Base-by-base conservation (phyloP, 2,797 vertebrate species). In the Chelmon rostratus region DNA sequence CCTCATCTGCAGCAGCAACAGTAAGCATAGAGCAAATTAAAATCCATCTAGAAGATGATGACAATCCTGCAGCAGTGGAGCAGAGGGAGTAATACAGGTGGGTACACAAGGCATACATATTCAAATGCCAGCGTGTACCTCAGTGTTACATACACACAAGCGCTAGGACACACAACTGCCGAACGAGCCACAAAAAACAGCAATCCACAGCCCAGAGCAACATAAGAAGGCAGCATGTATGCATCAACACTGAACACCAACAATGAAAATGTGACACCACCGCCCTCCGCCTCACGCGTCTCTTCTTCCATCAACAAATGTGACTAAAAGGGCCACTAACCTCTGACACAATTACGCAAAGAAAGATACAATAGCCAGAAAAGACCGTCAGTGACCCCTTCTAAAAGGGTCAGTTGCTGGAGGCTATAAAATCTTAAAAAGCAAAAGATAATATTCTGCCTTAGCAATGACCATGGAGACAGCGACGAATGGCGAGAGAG, bases 321-420 rank as follows among this genome's bases (percentile, higher is more conserved):
- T 69, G 78, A 88, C 83, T 92, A 92, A 94, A 90, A 93, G 90
- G 89, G 83, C 72, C 83, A 79, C 73, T 84, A 73, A 90, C 91
- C 91, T 77, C 40, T 89, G 86, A 91, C 89, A 87, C 84, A 64
- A 54, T 78, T 69, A 83, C 68, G 62, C 78, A 68, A 89, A 86
- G 84, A 85, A 81, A 76, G 47, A 78, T 74, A 89, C 83, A 89
- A 85, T 73, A 82, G 83, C 81, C 57, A 82, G 81, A 91, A 92
- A 93, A 91, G 91, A 72, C 91, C 81, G 73, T 67, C 82, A 66
- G 61, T 37, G 88, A 92, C 90, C 88, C 78, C 50, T 56, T 84
- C 89, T 93, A 92, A 94, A 92, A 94, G 91, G 94, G 91, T 92
- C 88, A 88, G 68, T 58, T 70, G 76, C 79, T 83, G 76, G 42